Evolutionary conservation across 2,113 vertebrate species (phyloP), one percentile per base, ranked within the genome.

Genomic region (Calyptommatus sinebrachiatus): DNA sequence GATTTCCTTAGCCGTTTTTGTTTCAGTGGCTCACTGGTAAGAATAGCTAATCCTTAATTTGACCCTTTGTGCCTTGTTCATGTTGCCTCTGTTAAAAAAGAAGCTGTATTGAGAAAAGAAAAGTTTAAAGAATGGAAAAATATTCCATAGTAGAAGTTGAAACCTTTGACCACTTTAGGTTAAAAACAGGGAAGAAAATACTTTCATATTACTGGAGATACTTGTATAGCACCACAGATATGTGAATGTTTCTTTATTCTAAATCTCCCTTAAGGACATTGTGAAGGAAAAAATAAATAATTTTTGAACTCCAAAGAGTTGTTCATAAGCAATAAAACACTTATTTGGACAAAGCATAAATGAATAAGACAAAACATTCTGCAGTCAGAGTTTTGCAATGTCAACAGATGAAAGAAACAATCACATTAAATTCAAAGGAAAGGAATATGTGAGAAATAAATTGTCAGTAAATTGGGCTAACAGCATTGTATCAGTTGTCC

Each of bases 381-480:
- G 9, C 48, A 76, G 45, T 76, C 22, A 76, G 41, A 69, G 65
- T 12, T 69, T 41, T 69, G 76, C 29, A 69, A 50, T 35, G 22
- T 11, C 76, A 77, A 69, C 65, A 57, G 66, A 69, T 57, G 48
- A 53, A 53, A 35, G 61, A 69, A 22, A 50, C 50, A 77, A 53
- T 35, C 18, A 11, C 48, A 57, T 77, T 68, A 53, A 11, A 57
- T 77, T 69, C 57, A 69, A 77, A 50, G 57, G 46, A 77, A 77
- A 77, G 28, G 53, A 77, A 68, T 77, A 24, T 67, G 66, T 69
- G 28, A 60, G 71, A 6, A 77, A 77, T 77, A 69, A 69, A 77
- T 57, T 53, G 26, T 68, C 69, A 77, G 63, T 50, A 57, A 77
- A 77, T 41, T 35, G 65, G 29, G 26, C 28, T 41, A 77, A 53